Base-by-base conservation (phyloP, 2,113 vertebrate species). In the Stigmatopora nigra region DNA sequence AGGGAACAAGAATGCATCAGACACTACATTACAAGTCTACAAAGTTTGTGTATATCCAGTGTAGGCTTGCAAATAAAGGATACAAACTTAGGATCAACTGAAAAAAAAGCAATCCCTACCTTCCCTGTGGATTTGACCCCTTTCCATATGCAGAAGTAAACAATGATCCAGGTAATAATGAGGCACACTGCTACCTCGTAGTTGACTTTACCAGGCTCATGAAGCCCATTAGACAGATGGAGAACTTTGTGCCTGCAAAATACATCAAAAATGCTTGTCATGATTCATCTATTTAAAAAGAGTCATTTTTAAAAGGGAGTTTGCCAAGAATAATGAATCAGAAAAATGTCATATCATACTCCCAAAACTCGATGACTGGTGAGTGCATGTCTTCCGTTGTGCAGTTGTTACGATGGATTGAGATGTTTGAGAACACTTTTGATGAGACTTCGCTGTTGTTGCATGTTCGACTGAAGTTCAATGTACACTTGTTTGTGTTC, bases 91-190 rank as follows among this genome's bases (percentile, higher is more conserved):
- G 22, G 3, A 5, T 53, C 19, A 2, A n/a, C 7, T n/a, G 19
- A 3, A 44, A 62, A 62, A 52, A 49, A 71, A 53, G 52, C 63
- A 58, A 61, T 0, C 13, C 67, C 65, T 76, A 97, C 96, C 95
- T 98, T 98, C 88, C 94, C 95, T 7, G 95, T 94, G 0, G 94
- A 95, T 86, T 96, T 98, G 67, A 98, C 93, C 41, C 95, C 95
- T 80, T 97, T 98, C 96, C 96, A 98, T 81, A 98, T 94, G 87
- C 95, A 98, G 91, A 98, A 98, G 89, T 98, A 98, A 79, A 98
- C 94, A 48, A 95, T 89, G 65, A 98, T 64, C 96, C 95, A 98
- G 56, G 93, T 96, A 71, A 82, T 91, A 48, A 98, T 70, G 69
- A 98, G 91, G 88, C 94, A 97, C 31, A 97, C 88, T 63, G 93